Percentiles rank a stretch among this genome's conserved stretches.
These are phyloP conservation scores for Thripadectes ignobilis DNA, from an alignment of 2,797 vertebrate genomes.

Conservation along the genomic window DNA sequence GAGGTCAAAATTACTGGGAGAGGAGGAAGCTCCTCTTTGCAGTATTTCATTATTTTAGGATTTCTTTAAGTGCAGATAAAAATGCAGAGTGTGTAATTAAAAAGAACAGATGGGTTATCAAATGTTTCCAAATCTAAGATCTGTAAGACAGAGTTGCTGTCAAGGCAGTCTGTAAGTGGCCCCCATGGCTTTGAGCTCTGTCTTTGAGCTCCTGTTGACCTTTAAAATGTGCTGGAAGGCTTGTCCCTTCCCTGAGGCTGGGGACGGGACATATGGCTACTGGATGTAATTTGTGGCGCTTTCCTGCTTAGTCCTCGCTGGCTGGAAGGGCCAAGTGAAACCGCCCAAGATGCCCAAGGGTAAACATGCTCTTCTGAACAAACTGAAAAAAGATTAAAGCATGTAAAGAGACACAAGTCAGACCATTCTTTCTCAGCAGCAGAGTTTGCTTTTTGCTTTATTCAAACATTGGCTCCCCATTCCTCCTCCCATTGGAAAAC, in stretches of 20 bases:
- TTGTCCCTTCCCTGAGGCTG: background rate
- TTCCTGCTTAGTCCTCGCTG: background rate
- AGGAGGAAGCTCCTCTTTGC: background rate
- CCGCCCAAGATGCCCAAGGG: background rate
- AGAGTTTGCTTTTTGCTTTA: background rate
- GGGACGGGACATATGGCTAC: background rate
- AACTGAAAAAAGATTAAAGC: background rate
- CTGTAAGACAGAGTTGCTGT: background rate
- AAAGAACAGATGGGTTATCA: fast-evolving
- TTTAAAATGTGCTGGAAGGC: background rate
- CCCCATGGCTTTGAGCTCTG: background rate
- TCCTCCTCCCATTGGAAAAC: background rate
- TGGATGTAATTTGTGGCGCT: background rate
- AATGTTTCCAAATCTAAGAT: background rate
- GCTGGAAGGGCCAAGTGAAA: background rate
- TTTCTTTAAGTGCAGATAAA: background rate
- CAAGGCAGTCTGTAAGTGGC: background rate
- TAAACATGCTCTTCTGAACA: background rate
- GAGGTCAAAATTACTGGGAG: slow-evolving; percentile 3
- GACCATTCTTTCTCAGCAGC: background rate
- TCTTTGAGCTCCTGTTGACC: background rate
- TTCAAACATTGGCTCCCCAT: background rate
- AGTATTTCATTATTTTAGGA: background rate
- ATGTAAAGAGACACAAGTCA: background rate
- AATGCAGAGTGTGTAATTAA: background rate